These are phyloP conservation scores for Crotalus helleri DNA, from an alignment of 2,113 vertebrate species.

Conservation along the genomic window DNA sequence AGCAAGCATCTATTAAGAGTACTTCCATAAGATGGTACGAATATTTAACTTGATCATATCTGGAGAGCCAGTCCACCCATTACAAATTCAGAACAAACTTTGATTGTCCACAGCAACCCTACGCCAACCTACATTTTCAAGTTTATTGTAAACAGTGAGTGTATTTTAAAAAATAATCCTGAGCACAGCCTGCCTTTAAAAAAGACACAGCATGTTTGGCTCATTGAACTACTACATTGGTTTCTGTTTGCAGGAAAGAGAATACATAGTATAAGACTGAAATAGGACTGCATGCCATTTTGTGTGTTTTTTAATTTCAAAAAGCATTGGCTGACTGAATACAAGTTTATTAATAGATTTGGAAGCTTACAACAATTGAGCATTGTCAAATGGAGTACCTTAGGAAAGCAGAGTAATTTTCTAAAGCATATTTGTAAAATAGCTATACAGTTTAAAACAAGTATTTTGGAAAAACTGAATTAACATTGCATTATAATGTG, in stretches of 20 bases:
- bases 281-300: slow-evolving; percentile 44
- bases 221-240: slow-evolving; percentile 44
- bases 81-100: neutral
- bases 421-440: slow-evolving; percentile 12
- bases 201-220: slow-evolving; percentile 40
- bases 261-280: slow-evolving; percentile 58
- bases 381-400: neutral
- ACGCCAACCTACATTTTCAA: neutral
- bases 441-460: slow-evolving; percentile 6
- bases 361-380: slow-evolving; percentile 38
- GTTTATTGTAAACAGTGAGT: neutral
- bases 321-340: slow-evolving; percentile 75
- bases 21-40: neutral
- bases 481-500: neutral
- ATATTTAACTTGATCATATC: neutral
- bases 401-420: slow-evolving; percentile 21
- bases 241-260: slow-evolving; percentile 87
- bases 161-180: slow-evolving; percentile 30
- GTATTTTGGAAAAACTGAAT: slow-evolving; percentile 17
- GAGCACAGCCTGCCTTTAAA: slow-evolving; percentile 50
- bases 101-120: neutral
- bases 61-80: neutral
- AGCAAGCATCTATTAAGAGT: neutral
- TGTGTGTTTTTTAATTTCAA: slow-evolving; percentile 80
- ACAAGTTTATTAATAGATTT: slow-evolving; percentile 35